These are phyloP conservation scores for Ceratina australensis DNA, from an alignment of 1,140 invertebrate genomes.

Conservation along the genomic window DNA sequence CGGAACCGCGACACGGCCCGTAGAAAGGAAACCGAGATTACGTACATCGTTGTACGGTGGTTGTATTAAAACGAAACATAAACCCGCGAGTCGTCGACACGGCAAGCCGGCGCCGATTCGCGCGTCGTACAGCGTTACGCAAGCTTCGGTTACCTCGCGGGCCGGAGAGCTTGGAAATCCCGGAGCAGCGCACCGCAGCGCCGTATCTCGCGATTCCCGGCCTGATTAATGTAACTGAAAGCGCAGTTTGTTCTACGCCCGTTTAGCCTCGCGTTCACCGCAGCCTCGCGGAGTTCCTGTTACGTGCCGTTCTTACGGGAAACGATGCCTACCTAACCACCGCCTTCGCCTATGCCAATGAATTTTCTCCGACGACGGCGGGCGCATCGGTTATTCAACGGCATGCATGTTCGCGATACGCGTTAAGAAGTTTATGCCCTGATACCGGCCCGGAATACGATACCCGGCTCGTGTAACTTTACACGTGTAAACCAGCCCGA, in stretches of 20 bases:
- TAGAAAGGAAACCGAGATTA: conserved; percentile 37
- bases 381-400: not conserved
- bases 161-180: conserved; percentile 12
- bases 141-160: conserved; percentile 19
- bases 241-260: conserved; percentile 11
- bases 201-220: conserved; percentile 23
- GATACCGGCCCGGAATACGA: not conserved
- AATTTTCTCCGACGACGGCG: conserved; percentile 13
- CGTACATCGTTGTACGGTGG: conserved; percentile 15
- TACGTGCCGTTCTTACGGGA: not conserved
- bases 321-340: no score
- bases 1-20: conserved; percentile 24
- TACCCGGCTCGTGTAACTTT: no score
- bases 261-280: not conserved
- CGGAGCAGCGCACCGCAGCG: not conserved
- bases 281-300: not conserved
- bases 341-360: not conserved
- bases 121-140: not conserved
- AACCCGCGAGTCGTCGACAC: conserved; percentile 11
- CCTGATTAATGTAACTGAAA: conserved; percentile 18
- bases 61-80: conserved; percentile 34
- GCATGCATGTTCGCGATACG: not conserved
- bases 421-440: not conserved
- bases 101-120: not conserved
- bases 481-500: not conserved